phyloP scores from a whole-genome alignment of 1,140 invertebrate species.

The Papilio helenus region DNA sequence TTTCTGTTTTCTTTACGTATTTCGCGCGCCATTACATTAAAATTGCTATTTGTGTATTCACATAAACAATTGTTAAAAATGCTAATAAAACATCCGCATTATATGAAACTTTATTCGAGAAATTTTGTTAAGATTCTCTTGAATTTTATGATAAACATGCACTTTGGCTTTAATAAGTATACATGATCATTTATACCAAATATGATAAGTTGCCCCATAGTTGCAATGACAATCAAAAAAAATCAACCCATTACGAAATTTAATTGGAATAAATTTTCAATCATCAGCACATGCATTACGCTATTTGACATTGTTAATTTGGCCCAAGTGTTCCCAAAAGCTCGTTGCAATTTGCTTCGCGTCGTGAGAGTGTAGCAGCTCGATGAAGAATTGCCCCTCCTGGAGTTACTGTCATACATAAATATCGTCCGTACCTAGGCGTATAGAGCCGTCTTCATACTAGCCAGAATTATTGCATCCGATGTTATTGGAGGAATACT shows the following conservation, averaged over 20 bases:
- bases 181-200: no score
- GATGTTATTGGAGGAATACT: slow-evolving; percentile 39
- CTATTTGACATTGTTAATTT: slow-evolving; percentile 36
- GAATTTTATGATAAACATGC: no score
- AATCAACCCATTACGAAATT: background rate
- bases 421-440: slow-evolving; percentile 46
- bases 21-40: background rate
- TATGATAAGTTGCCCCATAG: no score
- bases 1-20: slow-evolving; percentile 21
- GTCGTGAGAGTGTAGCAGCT: slow-evolving; percentile 29
- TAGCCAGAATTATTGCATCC: slow-evolving; percentile 28
- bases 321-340: slow-evolving; percentile 28
- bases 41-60: background rate
- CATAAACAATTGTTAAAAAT: background rate
- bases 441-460: slow-evolving; percentile 44
- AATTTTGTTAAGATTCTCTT: no score
- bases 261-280: slow-evolving; percentile 7
- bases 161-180: no score
- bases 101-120: no score
- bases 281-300: slow-evolving; percentile 17
- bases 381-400: slow-evolving; percentile 46
- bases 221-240: background rate
- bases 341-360: slow-evolving; percentile 35
- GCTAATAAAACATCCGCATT: background rate
- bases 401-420: slow-evolving; percentile 47